Evolutionary conservation across 2,113 vertebrate genomes (phyloP).

Genomic region (Xiphorhynchus elegans): DNA sequence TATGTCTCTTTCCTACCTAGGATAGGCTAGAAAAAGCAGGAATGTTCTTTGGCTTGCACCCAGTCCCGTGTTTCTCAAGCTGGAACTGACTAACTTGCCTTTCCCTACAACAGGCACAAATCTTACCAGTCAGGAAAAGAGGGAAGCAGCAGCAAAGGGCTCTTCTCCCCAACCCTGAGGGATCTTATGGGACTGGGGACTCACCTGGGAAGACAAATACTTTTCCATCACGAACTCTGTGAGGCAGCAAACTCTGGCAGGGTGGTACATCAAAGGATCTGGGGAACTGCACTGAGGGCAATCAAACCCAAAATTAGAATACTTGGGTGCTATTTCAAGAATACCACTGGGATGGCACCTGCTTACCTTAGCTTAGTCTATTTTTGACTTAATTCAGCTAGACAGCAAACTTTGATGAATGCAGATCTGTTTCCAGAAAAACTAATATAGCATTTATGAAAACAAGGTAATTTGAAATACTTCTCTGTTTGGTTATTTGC

Average conservation of each 20-base stretch:
- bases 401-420: not conserved
- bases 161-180: not conserved
- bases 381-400: not conserved
- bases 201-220: not conserved
- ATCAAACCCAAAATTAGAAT: not conserved
- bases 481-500: constrained; percentile 1
- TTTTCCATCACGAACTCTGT: not conserved
- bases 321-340: not conserved
- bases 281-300: not conserved
- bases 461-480: constrained; percentile 2
- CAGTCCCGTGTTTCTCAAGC: not conserved
- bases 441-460: not conserved
- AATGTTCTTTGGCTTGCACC: not conserved
- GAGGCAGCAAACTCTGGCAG: not conserved
- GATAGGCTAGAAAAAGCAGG: not conserved
- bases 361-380: not conserved
- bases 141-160: not conserved
- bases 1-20: not conserved
- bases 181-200: not conserved
- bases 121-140: not conserved
- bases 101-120: not conserved
- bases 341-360: not conserved
- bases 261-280: not conserved
- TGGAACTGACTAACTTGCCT: too few species aligned
- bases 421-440: not conserved